These are phyloP conservation scores for Leptopilina boulardi DNA, from an alignment of 1,140 invertebrate species.

Conservation along the genomic window DNA sequence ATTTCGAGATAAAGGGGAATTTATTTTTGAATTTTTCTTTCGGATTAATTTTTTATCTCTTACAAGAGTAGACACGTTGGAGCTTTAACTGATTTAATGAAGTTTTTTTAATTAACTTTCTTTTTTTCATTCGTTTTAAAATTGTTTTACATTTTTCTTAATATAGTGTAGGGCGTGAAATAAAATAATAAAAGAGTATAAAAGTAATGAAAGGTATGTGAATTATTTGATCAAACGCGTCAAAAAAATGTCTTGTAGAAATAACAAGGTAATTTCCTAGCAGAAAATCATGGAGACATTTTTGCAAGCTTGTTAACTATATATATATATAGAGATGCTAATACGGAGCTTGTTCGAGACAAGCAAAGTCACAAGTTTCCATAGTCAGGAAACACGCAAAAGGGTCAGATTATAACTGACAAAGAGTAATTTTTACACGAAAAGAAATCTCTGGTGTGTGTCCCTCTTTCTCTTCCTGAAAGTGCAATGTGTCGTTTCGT, in stretches of 20 bases:
- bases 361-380: background rate
- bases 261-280: background rate
- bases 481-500: slow-evolving; percentile 9
- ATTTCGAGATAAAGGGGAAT: too few species aligned
- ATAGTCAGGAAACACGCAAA: background rate
- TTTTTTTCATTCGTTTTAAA: background rate
- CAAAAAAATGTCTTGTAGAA: slow-evolving; percentile 15
- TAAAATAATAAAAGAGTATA: background rate
- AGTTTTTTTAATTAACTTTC: too few species aligned
- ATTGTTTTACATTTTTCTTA: background rate
- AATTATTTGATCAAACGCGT: background rate
- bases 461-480: background rate
- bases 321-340: too few species aligned
- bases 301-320: background rate
- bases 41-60: too few species aligned
- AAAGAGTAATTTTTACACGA: slow-evolving; percentile 23
- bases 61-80: too few species aligned
- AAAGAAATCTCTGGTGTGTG: background rate
- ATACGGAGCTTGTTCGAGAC: background rate
- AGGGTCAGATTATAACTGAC: background rate
- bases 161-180: background rate
- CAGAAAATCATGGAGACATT: background rate
- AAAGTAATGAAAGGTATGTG: background rate
- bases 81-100: too few species aligned
- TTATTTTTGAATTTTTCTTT: too few species aligned